Evolutionary conservation across 2,113 vertebrate species (phyloP), one percentile per base, ranked within the genome.

Genomic region (Peromyscus polionotus): DNA sequence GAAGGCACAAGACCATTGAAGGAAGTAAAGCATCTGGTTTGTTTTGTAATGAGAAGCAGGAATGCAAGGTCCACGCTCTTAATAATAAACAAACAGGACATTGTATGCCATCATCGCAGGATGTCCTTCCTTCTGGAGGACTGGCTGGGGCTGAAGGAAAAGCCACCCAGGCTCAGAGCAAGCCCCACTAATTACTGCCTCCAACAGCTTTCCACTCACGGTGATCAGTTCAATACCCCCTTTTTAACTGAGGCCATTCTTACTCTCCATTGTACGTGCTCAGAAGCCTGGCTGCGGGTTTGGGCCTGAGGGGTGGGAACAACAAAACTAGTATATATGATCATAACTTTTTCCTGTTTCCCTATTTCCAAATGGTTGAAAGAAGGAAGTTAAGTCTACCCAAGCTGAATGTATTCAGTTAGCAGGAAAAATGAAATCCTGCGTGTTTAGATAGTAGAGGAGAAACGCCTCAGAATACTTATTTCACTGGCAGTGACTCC

Each of bases 101-200:
- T 98, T 99, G 99, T 99, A 99, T 99, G 99, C 98, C 99, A 99
- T 99, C 99, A 98, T 99, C 98, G 99, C 98, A 99, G 99, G 99
- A 99, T 99, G 99, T 99, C 99, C 99, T 99, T 99, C 99, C 99
- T 99, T 99, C 98, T 98, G 98, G 98, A 97, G 96, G 5, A 96
- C 97, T 93, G 98, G 94, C 97, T 98, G 93, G 94, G 96, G 98
- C 97, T 39, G 76, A 97, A 98, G 98, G 97, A 96, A 98, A 93
- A 97, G 98, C 98, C 48, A 16, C 97, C 79, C 91, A n/a, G 93
- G 95, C 95, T 95, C 90, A 0, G 80, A 63, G 63, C 2, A 24
- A 97, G 92, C 94, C 97, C 83, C 54, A 75, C 90, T 98, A 95
- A 97, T 98, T 88, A 97, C 93, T 93, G n/a, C 84, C 80, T 73